phyloP scores from a whole-genome alignment of 2,113 vertebrate species.

The Ictidomys tridecemlineatus region DNA sequence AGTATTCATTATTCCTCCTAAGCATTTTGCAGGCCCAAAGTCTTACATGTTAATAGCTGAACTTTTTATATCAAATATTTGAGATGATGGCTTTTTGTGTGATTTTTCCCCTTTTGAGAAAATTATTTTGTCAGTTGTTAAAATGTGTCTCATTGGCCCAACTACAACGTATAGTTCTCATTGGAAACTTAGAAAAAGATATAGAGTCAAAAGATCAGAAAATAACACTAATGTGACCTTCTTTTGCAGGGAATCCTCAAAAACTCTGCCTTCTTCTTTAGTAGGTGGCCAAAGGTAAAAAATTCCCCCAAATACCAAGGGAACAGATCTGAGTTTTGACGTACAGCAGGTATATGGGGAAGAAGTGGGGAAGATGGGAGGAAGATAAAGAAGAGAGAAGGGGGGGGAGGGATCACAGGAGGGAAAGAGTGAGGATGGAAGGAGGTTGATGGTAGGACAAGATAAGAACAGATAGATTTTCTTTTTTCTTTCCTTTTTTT shows the following conservation, averaged over 20 bases:
- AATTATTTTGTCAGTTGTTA: neutral
- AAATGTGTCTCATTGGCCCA: neutral
- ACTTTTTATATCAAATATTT: neutral
- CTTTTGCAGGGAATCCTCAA: neutral
- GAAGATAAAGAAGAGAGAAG: neutral
- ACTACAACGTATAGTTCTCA: neutral
- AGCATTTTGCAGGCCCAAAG: neutral
- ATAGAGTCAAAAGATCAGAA: neutral
- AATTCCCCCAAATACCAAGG: neutral
- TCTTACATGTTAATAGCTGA: neutral
- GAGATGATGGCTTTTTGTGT: neutral
- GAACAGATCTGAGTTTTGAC: neutral
- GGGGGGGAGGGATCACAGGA: no score
- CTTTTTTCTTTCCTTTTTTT: no score
- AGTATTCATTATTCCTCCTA: neutral
- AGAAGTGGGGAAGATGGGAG: neutral
- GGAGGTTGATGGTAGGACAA: fast-evolving
- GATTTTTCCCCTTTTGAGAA: neutral
- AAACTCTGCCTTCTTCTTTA: neutral
- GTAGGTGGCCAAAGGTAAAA: neutral
- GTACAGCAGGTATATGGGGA: neutral
- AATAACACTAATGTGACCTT: neutral
- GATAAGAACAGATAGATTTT: no score
- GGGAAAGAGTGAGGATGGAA: neutral
- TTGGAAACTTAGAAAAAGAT: neutral